A percentile compares a stretch with the other conserved stretches of the same genome.
Evolutionary conservation across 2,797 vertebrate species (phyloP).

Genomic region (Pseudocheirus occidentalis): DNA sequence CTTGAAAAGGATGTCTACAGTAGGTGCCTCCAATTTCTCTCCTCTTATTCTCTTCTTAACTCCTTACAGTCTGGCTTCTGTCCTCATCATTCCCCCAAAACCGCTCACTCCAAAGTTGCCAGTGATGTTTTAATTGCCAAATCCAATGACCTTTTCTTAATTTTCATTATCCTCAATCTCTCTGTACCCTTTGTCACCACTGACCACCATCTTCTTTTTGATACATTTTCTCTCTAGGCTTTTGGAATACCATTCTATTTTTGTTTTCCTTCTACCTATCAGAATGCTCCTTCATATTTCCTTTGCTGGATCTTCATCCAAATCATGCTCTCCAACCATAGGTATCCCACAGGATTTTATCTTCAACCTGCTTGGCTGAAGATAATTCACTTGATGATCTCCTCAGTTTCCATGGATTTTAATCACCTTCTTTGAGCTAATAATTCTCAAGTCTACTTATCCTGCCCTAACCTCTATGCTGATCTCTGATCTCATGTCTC

Average conservation of each 20-base stretch:
- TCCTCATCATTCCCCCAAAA: not conserved
- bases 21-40: not conserved
- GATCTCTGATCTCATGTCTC: not conserved
- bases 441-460: not conserved
- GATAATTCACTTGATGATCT: not conserved
- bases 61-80: not conserved
- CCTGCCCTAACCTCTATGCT: not conserved
- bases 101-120: not conserved
- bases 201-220: not conserved
- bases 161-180: not conserved
- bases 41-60: not conserved
- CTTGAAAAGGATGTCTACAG: not conserved
- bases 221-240: not conserved
- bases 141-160: not conserved
- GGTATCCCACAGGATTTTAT: not conserved
- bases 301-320: not conserved
- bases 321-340: not conserved
- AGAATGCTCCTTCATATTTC: not conserved
- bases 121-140: not conserved
- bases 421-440: not conserved
- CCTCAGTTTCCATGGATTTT: not conserved
- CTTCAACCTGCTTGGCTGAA: not conserved
- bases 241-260: not conserved
- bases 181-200: not conserved
- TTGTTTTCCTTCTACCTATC: not conserved